Evolutionary conservation across 1,140 invertebrate species (phyloP).

Genomic region (Camponotus vicinus): DNA sequence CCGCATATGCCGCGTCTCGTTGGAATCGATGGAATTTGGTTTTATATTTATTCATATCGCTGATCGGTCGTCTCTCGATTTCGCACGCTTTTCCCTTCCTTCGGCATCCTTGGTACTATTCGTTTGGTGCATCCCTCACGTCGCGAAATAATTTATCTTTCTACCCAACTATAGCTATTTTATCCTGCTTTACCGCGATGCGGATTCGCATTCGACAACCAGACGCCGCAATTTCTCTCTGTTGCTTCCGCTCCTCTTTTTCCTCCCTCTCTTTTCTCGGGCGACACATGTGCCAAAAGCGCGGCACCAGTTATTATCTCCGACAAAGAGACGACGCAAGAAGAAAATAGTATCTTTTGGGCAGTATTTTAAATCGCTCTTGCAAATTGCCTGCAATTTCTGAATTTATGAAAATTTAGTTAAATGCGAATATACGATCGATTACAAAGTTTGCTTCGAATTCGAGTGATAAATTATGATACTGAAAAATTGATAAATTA

Average conservation of each 20-base stretch:
- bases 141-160: slow-evolving; percentile 53
- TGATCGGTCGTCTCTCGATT: slow-evolving; percentile 21
- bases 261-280: slow-evolving; percentile 1
- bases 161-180: background rate
- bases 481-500: background rate
- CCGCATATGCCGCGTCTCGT: background rate
- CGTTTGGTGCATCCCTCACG: slow-evolving; percentile 40
- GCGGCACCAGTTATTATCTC: slow-evolving; percentile 11
- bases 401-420: slow-evolving; percentile 28
- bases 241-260: slow-evolving; percentile 1
- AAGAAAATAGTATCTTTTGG: background rate
- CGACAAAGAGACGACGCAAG: background rate
- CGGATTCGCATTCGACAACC: slow-evolving; percentile 54
- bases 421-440: background rate
- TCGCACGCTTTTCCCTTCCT: slow-evolving; percentile 36
- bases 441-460: background rate
- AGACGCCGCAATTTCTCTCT: slow-evolving; percentile 61
- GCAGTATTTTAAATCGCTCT: background rate
- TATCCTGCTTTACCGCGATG: background rate
- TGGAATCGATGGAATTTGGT: slow-evolving; percentile 39
- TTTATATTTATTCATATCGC: slow-evolving; percentile 36
- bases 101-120: background rate
- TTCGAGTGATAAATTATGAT: slow-evolving; percentile 26
- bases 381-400: background rate
- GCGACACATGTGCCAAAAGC: slow-evolving; percentile 48